phyloP scores from a whole-genome alignment of 1,140 invertebrate species.

The Zaprionus kolodkinae region DNA sequence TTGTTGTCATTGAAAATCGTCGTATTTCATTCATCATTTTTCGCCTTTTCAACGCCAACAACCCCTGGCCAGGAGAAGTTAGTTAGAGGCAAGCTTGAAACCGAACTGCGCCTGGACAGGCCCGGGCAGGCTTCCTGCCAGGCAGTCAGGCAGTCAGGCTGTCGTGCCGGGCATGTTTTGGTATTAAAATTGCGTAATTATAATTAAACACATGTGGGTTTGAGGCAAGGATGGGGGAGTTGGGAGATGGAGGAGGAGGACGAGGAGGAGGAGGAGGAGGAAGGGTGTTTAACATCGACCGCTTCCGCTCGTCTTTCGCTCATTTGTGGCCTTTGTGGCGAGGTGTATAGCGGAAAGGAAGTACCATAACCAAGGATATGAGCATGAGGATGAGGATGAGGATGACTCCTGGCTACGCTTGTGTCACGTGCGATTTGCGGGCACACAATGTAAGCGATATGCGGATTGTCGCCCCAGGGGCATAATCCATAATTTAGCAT shows the following conservation, averaged over 20 bases:
- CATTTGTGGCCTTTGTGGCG: conserved; percentile 36
- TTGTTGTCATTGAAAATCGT: conserved; percentile 75
- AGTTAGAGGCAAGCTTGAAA: conserved; percentile 33
- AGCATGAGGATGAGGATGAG: neutral
- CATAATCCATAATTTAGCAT: conserved; percentile 81
- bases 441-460: conserved; percentile 73
- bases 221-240: neutral
- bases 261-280: neutral
- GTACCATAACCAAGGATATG: neutral
- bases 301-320: conserved; percentile 63
- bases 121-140: conserved; percentile 38
- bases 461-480: conserved; percentile 68
- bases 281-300: conserved; percentile 55
- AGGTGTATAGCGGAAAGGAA: conserved; percentile 45
- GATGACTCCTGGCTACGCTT: conserved; percentile 29
- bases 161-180: conserved; percentile 63
- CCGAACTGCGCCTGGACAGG: conserved; percentile 42
- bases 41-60: conserved; percentile 75
- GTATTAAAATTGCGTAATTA: conserved; percentile 84
- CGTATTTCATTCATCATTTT: conserved; percentile 84
- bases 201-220: conserved; percentile 83
- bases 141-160: conserved; percentile 17
- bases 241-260: neutral
- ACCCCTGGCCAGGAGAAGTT: conserved; percentile 56
- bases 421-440: conserved; percentile 56